Evolutionary conservation across 2,888 invertebrate genomes (phyloP).

Genomic region (Periphyllus acericola): DNA sequence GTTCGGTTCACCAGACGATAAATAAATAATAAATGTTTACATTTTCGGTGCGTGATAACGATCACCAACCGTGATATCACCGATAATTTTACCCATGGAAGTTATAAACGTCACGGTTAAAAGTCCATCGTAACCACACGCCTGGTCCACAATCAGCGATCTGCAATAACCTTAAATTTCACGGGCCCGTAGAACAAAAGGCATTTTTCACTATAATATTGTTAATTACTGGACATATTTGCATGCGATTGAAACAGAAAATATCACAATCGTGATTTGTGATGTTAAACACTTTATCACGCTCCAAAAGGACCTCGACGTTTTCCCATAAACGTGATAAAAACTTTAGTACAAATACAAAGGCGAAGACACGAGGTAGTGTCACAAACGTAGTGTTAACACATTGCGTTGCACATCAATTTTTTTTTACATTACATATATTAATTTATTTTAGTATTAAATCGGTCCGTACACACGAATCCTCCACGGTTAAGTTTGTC

Average conservation of each 20-base stretch:
- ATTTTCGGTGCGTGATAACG: neutral
- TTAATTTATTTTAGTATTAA: conserved; percentile 13
- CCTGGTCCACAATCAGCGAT: neutral
- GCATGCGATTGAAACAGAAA: conserved; percentile 11
- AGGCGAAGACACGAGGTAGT: conserved; percentile 58
- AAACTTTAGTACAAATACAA: conserved; percentile 35
- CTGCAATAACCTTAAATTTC: conserved; percentile 42
- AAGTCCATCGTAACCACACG: neutral
- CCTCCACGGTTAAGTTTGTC: conserved; percentile 7
- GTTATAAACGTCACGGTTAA: conserved; percentile 4
- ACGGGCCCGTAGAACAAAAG: conserved; percentile 17
- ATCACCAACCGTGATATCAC: neutral
- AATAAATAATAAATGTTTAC: neutral
- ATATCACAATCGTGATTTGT: conserved; percentile 35
- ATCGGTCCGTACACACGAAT: conserved; percentile 17
- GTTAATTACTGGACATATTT: conserved; percentile 41
- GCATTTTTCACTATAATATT: conserved; percentile 37
- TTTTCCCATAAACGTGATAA: conserved; percentile 27
- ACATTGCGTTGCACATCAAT: neutral
- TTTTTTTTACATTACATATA: conserved; percentile 9
- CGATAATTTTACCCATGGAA: neutral
- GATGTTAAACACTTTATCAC: conserved; percentile 27
- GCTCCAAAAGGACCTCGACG: neutral
- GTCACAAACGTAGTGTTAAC: conserved; percentile 26
- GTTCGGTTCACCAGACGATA: no score